Base-by-base conservation (phyloP, 2,113 vertebrate genomes). In the Anarhynchus alexandrinus region DNA sequence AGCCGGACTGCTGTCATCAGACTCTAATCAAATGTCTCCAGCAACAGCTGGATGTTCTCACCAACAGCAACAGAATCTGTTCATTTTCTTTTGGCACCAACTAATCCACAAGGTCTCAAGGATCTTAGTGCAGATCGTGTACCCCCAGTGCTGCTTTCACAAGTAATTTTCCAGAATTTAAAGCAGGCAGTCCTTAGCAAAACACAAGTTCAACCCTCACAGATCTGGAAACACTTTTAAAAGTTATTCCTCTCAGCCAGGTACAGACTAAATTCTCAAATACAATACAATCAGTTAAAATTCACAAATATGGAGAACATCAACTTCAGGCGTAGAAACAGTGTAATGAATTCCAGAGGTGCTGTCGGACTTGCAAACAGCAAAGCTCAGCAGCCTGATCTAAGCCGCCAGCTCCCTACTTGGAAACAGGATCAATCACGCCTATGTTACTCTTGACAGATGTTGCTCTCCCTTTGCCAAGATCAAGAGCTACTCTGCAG, bases 401-500 rank as follows among this genome's bases (percentile, higher is more conserved):
- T 15, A 55, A 84, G 71, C 43, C 76, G 47, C 30, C 43, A 80
- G 22, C 13, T 84, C 61, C 65, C 58, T 72, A 14, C 47, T 86
- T 79, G 25, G 69, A 85, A 91, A 61, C 5, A 62, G 18, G 15
- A 82, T 72, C 29, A 36, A 27, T 61, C 76, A 58, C 80, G 76
- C 77, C 72, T 65, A 2, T 19, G 11, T 79, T 67, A 42, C 15
- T 66, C 42, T 59, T 22, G 64, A 93, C 61, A 95, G 87, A 85
- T 69, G 52, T 49, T 67, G 69, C 32, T 65, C 52, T 88, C 36
- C 2, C 0, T 69, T 49, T 62, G 45, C 54, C 62, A 91, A 61
- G 40, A 88, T 36, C 86, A 91, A 87, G 40, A 93, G 51, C 54
- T 85, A 64, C 49, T 57, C 62, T n/a, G 54, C 45, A 94, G 78